Evolutionary conservation across 2,113 vertebrate species (phyloP).

Genomic region (Lates calcarifer): DNA sequence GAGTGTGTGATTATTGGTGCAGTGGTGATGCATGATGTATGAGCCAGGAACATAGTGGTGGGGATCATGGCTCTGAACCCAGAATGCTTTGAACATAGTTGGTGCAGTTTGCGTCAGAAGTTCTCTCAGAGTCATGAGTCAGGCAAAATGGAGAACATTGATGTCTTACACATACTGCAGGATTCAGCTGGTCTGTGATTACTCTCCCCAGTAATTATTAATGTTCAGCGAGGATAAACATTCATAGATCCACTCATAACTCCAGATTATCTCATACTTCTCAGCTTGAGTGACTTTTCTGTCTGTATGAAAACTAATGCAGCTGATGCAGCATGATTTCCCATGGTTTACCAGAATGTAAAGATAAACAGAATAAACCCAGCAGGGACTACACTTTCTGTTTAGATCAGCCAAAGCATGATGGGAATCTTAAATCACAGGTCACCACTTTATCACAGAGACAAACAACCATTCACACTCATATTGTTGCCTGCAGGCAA

Average conservation of each 20-base stretch:
- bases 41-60: slow-evolving; percentile 24
- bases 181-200: slow-evolving; percentile 6
- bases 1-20: slow-evolving; percentile 36
- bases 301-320: not conserved
- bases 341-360: not conserved
- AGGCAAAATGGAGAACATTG: slow-evolving; percentile 5
- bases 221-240: not conserved
- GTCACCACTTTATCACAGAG: too few species aligned
- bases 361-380: not conserved
- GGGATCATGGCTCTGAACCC: slow-evolving; percentile 36
- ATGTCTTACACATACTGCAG: slow-evolving; percentile 2
- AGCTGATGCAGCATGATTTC: not conserved
- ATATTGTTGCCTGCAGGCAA: too few species aligned
- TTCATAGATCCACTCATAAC: not conserved
- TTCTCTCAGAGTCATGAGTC: slow-evolving; percentile 21
- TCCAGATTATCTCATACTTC: not conserved
- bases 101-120: slow-evolving; percentile 23
- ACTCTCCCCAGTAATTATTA: not conserved
- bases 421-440: not conserved
- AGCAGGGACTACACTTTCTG: not conserved
- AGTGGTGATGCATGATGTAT: slow-evolving; percentile 39
- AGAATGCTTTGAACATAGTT: slow-evolving; percentile 42
- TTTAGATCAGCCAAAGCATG: not conserved
- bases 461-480: too few species aligned
- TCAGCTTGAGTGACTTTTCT: not conserved